These are phyloP conservation scores for Laodelphax striatellus DNA, from an alignment of 1,140 invertebrate species.

Conservation along the genomic window DNA sequence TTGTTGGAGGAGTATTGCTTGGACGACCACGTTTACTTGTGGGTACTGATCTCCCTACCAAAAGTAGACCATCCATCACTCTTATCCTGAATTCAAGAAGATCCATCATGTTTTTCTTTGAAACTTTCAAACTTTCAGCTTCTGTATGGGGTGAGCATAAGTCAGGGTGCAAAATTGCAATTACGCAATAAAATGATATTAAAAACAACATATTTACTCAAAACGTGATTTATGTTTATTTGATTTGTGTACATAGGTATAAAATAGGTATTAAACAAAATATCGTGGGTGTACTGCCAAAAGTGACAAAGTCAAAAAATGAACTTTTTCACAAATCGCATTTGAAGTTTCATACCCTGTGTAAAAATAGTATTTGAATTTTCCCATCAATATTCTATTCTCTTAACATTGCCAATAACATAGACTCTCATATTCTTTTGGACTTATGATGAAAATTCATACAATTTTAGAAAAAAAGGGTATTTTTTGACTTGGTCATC, in stretches of 20 bases:
- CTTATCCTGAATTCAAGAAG: not conserved
- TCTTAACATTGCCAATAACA: not conserved
- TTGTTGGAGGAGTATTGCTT: not conserved
- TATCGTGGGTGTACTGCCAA: not conserved
- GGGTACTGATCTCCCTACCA: not conserved
- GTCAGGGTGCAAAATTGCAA: no score
- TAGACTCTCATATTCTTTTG: not conserved
- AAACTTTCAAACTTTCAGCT: not conserved
- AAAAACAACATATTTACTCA: no score
- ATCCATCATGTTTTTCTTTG: not conserved
- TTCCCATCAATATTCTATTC: not conserved
- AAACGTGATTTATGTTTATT: no score
- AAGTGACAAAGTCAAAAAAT: slow-evolving; percentile 1
- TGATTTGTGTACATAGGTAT: no score
- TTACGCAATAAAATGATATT: no score
- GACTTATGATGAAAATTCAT: not conserved
- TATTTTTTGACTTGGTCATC: no score
- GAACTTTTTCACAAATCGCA: not conserved
- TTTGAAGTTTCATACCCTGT: not conserved
- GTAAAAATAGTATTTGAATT: not conserved
- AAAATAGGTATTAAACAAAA: no score
- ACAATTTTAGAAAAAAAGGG: not conserved
- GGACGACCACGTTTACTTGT: not conserved
- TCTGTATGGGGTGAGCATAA: not conserved
- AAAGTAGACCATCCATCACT: not conserved